These are phyloP conservation scores for Papilio dardanus DNA, from an alignment of 1,140 invertebrate species.

Conservation along the genomic window DNA sequence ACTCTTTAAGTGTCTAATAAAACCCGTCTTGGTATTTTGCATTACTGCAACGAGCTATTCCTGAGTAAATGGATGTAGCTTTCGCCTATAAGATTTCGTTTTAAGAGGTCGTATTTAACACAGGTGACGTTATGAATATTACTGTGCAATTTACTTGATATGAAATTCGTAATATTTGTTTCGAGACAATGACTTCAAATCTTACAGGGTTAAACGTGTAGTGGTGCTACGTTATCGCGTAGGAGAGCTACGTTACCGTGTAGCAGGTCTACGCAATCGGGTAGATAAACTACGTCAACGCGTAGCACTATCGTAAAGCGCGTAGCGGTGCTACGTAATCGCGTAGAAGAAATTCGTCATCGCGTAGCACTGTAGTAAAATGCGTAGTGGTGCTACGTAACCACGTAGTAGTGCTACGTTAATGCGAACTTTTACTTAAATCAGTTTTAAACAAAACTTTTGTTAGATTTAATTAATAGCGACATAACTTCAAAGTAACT, in stretches of 20 bases:
- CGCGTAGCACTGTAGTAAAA: background rate
- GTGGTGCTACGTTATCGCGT: background rate
- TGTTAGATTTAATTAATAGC: conserved; percentile 12
- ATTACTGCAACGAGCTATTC: background rate
- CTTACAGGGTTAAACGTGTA: background rate
- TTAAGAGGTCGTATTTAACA: background rate
- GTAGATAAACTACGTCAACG: background rate
- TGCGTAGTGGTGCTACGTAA: background rate
- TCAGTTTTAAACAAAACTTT: background rate
- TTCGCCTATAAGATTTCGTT: background rate
- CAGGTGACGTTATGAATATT: background rate
- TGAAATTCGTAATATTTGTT: background rate
- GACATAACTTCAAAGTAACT: background rate
- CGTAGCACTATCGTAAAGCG: background rate
- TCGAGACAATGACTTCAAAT: no score
- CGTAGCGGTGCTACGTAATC: background rate
- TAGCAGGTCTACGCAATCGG: background rate
- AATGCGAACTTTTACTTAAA: background rate
- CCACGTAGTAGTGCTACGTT: background rate
- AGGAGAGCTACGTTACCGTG: background rate
- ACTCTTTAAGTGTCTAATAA: conserved; percentile 29
- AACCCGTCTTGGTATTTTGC: conserved; percentile 21
- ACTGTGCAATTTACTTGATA: background rate
- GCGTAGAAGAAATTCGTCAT: background rate
- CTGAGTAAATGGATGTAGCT: background rate